Evolutionary conservation across 2,888 invertebrate species (phyloP), one percentile per base, ranked within the genome.

Genomic region (Drosophila algonquin): DNA sequence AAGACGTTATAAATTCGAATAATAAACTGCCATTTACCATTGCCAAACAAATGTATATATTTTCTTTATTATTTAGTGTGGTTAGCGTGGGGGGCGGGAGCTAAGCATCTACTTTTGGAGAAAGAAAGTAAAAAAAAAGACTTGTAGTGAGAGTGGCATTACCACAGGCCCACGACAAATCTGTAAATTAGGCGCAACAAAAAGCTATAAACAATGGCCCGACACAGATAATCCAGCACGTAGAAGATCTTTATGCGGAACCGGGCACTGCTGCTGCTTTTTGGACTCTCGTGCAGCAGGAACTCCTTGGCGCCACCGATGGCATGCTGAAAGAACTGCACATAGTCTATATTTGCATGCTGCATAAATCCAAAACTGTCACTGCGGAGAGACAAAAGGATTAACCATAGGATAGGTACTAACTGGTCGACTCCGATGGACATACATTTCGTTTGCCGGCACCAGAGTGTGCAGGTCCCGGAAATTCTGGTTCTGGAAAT

Each of bases 401-500:
- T 21, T 45, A 44, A 32, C 2, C 8, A 27, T 7, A 21, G 14
- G 24, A 21, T 21, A 1, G 35, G 35, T 5, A 4, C 35, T 2
- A 44, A 73, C 77, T 30, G 30, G 30, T 30, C 30, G 30, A 21
- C 1, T 21, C 21, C 2, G 21, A 1, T 30, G 30, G 7, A 30
- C 30, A 73, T 21, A 77, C 83, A 76, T 8, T 77, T 88, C 86
- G n/a, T 72, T 53, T 2, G 45, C 44, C 7, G 78, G 74, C 30
- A 87, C 79, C 1, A 48, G 0, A 6, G 63, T 52, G 21, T 88
- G 81, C 16, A 91, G 64, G 0, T 77, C 76, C 32, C 59, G 75
- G 57, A 90, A 89, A 10, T 95, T 95, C 0, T 93, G 89, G 77
- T 96, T 96, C 53, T 92, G 91, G 83, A 97, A 97, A 0, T 92